Conservation (phyloP, 2,113 vertebrate species). For the Semicossyphus pulcher region DNA sequence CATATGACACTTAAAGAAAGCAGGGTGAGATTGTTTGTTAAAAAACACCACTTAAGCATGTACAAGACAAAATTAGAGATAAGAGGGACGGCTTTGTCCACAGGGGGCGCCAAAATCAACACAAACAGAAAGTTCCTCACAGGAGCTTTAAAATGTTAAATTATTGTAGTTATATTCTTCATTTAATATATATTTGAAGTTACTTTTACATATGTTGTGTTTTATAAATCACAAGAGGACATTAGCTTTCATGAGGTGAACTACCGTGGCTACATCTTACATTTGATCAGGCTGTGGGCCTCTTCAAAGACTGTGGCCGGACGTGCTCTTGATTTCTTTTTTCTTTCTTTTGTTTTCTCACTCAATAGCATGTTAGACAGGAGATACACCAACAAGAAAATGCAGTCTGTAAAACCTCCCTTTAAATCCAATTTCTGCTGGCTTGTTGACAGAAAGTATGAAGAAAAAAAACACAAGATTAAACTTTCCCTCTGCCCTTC, state of each 20-base stretch:
- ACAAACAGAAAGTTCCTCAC: no score
- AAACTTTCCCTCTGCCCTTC: conserved; percentile 11
- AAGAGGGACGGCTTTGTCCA: no score
- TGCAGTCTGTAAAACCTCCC: background rate
- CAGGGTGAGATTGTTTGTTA: no score
- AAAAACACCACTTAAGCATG: no score
- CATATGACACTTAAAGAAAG: no score
- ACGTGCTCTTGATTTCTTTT: background rate
- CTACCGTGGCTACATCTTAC: background rate
- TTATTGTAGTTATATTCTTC: background rate
- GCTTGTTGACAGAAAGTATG: background rate
- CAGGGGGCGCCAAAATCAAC: no score
- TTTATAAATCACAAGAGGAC: background rate
- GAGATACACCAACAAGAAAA: background rate
- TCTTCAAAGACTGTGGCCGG: background rate
- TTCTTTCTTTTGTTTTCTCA: no score
- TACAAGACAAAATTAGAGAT: no score
- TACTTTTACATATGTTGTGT: background rate
- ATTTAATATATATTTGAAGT: background rate
- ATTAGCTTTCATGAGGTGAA: background rate
- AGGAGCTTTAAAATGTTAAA: no score
- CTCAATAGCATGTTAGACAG: background rate
- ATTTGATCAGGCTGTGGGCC: background rate
- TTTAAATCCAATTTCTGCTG: conserved; percentile 15
- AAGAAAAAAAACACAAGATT: background rate